Percentiles rank a stretch among this genome's conserved stretches.
These are phyloP conservation scores for Danio rerio DNA, from an alignment of 2,113 vertebrate species.

Conservation along the genomic window DNA sequence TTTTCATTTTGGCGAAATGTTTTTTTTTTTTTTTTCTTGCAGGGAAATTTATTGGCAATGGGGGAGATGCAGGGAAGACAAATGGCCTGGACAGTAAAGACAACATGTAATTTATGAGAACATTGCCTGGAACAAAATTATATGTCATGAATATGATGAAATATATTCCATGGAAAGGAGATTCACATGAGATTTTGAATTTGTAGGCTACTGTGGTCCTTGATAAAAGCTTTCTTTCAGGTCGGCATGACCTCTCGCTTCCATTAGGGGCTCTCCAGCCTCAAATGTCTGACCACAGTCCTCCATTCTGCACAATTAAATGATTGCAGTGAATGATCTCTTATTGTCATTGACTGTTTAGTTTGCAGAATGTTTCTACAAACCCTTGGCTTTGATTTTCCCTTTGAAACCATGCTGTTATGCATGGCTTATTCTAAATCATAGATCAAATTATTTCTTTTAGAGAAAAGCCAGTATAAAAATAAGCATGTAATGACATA, in stretches of 20 bases:
- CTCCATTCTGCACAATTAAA: slow-evolving; percentile 12
- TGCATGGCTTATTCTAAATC: slow-evolving; percentile 5
- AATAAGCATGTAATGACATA: slow-evolving; percentile 26
- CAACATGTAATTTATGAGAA: slow-evolving; percentile 60
- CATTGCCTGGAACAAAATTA: slow-evolving; percentile 56
- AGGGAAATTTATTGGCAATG: slow-evolving; percentile 60
- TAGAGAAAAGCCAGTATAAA: neutral
- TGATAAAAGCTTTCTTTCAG: slow-evolving; percentile 27
- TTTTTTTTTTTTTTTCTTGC: slow-evolving; percentile 40
- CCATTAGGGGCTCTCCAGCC: neutral
- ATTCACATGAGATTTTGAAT: slow-evolving; percentile 35
- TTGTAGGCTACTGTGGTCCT: slow-evolving; percentile 9
- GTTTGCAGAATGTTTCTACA: neutral
- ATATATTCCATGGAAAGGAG: slow-evolving; percentile 33
- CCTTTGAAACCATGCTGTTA: neutral
- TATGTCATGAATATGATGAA: slow-evolving; percentile 44
- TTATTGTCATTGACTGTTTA: neutral
- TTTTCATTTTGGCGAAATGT: slow-evolving; percentile 60
- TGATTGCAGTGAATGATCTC: slow-evolving; percentile 34
- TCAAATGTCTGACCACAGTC: neutral
- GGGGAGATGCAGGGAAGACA: slow-evolving; percentile 58
- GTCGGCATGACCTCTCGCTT: slow-evolving; percentile 18
- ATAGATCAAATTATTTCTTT: slow-evolving; percentile 31
- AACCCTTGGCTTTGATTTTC: slow-evolving; percentile 27
- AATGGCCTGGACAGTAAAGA: slow-evolving; percentile 65